Evolutionary conservation across 2,797 vertebrate species (phyloP).

Genomic region (Graptemys geographica): DNA sequence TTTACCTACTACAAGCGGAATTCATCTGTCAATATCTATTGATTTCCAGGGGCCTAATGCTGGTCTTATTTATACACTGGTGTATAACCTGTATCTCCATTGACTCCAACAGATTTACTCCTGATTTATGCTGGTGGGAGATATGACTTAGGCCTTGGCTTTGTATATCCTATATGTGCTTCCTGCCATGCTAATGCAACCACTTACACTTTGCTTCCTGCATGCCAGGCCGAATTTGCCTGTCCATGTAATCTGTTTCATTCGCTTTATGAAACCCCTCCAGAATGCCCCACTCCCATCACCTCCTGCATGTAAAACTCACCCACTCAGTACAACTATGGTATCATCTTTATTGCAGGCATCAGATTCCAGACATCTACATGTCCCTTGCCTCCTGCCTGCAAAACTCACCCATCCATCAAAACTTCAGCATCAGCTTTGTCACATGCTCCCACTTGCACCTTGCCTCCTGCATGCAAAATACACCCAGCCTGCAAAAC

Average conservation of each 20-base stretch:
- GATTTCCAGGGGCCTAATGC: neutral
- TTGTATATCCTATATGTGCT: neutral
- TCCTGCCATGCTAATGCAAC: rapidly evolving
- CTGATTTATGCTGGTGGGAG: neutral
- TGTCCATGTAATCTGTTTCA: neutral
- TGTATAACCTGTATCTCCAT: neutral
- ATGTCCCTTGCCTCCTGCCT: neutral
- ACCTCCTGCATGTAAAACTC: rapidly evolving
- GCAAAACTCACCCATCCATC: neutral
- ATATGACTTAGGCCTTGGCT: neutral
- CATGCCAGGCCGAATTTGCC: rapidly evolving
- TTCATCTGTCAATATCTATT: neutral
- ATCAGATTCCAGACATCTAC: neutral
- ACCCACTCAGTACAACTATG: neutral
- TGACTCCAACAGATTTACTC: neutral
- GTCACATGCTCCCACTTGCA: neutral
- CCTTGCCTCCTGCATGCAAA: neutral
- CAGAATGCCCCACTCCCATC: neutral
- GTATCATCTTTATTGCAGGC: neutral
- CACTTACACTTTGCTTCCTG: rapidly evolving
- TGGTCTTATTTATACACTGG: neutral
- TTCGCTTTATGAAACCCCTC: neutral
- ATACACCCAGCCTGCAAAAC: neutral
- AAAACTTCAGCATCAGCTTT: neutral
- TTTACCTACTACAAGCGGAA: neutral